Evolutionary conservation across 1,140 invertebrate species (phyloP).

Genomic region (Drosophila chauvacae): DNA sequence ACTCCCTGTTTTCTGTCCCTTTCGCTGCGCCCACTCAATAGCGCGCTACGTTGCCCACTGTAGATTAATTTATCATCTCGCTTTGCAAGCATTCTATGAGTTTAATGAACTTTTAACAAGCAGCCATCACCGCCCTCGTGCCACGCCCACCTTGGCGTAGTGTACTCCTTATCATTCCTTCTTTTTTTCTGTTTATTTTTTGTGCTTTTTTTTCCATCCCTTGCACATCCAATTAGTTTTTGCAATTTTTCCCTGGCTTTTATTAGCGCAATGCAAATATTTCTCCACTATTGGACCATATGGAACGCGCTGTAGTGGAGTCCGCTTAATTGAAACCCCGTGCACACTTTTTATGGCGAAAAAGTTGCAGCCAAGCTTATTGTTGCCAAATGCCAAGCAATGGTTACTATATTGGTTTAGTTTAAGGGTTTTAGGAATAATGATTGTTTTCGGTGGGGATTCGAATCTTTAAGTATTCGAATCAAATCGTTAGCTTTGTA

Average conservation of each 20-base stretch:
- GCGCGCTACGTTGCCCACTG: slow-evolving; percentile 76
- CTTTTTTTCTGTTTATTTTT: slow-evolving; percentile 35
- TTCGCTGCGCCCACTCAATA: slow-evolving; percentile 69
- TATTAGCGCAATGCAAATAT: slow-evolving; percentile 79
- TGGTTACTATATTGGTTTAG: slow-evolving; percentile 7
- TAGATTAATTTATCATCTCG: slow-evolving; percentile 83
- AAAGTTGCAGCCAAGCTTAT: slow-evolving; percentile 16
- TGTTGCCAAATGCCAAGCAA: slow-evolving; percentile 6
- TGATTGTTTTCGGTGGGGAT: background rate
- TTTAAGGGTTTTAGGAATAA: background rate
- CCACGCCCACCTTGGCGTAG: slow-evolving; percentile 15
- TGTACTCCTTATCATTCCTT: slow-evolving; percentile 35
- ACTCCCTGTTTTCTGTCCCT: slow-evolving; percentile 21
- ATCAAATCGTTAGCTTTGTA: background rate
- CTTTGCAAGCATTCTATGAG: slow-evolving; percentile 82
- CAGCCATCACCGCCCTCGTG: slow-evolving; percentile 51
- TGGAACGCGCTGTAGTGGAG: slow-evolving; percentile 36
- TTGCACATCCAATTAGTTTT: slow-evolving; percentile 79
- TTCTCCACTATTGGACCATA: slow-evolving; percentile 55
- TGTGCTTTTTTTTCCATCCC: slow-evolving; percentile 27
- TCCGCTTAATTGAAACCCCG: slow-evolving; percentile 36
- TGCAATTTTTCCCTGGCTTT: slow-evolving; percentile 65
- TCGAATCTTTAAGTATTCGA: background rate
- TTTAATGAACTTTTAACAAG: slow-evolving; percentile 83
- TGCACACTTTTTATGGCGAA: slow-evolving; percentile 14